Base-by-base conservation (phyloP, 2,797 vertebrate genomes). In the Coreius guichenoti region DNA sequence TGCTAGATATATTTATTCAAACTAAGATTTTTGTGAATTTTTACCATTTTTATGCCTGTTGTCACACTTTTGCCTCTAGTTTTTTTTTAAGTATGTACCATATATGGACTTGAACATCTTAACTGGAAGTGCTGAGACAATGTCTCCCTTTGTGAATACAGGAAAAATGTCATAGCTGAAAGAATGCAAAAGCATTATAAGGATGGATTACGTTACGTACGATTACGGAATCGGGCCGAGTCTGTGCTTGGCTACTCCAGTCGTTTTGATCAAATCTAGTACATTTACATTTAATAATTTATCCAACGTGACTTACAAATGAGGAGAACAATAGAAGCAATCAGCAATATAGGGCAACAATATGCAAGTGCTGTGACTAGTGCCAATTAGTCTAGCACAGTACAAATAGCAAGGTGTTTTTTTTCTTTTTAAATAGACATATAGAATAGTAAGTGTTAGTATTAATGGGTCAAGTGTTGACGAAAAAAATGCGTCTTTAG, bases 1-100 rank as follows among this genome's bases (percentile, higher is more conserved):
- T 82, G 54, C 81, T 47, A 29, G 39, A 69, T 26, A 69, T 63
- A 49, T 82, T 63, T 82, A 74, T 63, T 63, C 56, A 74, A 39
- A 63, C 54, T 63, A 82, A 23, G 29, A 43, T 47, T 63, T 47
- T 73, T 73, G 19, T 45, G 16, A 1, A 11, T 49, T 58, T 36
- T 39, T 80, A 14, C 21, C 4, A 80, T 26, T 68, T 58, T 58
- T 26, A 47, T 81, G 51, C 33, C 33, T 43, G 33, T 45, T 58
- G n/a, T 17, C 79, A 54, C 33, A 58, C 4, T 31, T 43, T 23
- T n/a, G 79, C 23, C 21, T 81, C 23, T 16, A 19, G 5, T n/a
- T 13, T 49, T 26, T 33, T 39, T 81, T 17, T 26, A 9, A 26
- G 21, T 16, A 45, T 72, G 31, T 54, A 54, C 12, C 23, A 70